phyloP scores from a whole-genome alignment of 2,888 invertebrate genomes.

The Diadromus collaris region DNA sequence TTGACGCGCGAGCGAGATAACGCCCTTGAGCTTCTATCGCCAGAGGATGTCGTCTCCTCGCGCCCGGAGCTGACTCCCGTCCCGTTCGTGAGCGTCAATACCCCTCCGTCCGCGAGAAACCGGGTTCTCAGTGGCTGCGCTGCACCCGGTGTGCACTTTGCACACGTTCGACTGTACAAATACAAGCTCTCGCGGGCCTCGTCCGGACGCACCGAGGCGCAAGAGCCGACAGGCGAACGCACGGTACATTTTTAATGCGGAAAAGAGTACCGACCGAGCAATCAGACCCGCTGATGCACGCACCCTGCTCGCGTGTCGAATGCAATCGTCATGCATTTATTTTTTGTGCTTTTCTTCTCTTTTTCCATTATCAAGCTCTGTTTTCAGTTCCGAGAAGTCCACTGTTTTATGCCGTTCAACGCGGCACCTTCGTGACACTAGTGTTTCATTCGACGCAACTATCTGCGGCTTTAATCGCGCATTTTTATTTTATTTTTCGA shows the following conservation, averaged over 20 bases:
- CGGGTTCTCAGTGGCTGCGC: neutral
- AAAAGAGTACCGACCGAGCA: conserved; percentile 55
- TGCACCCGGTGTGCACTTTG: conserved; percentile 4
- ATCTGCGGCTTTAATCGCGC: neutral
- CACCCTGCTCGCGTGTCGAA: conserved; percentile 60
- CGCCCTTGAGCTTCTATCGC: conserved; percentile 45
- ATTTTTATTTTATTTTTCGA: neutral
- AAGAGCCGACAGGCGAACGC: conserved; percentile 47
- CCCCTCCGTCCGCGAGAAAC: conserved; percentile 17
- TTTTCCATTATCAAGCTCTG: conserved; percentile 41
- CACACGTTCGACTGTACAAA: conserved; percentile 16
- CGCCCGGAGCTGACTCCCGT: conserved; percentile 19
- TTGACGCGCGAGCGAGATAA: conserved; percentile 57
- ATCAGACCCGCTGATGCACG: conserved; percentile 64
- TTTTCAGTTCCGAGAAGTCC: conserved; percentile 6
- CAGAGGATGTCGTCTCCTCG: conserved; percentile 55
- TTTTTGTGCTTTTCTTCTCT: conserved; percentile 50
- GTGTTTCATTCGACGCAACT: neutral
- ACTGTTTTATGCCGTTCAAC: conserved; percentile 21
- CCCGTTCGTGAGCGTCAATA: conserved; percentile 40
- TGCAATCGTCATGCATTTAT: conserved; percentile 67
- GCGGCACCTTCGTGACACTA: conserved; percentile 5
- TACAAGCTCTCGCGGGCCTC: conserved; percentile 49
- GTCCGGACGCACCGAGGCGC: conserved; percentile 42
- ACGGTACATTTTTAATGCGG: conserved; percentile 53